These are phyloP conservation scores for Rhinolophus ferrumequinum DNA, from an alignment of 2,113 vertebrate species.

Conservation along the genomic window DNA sequence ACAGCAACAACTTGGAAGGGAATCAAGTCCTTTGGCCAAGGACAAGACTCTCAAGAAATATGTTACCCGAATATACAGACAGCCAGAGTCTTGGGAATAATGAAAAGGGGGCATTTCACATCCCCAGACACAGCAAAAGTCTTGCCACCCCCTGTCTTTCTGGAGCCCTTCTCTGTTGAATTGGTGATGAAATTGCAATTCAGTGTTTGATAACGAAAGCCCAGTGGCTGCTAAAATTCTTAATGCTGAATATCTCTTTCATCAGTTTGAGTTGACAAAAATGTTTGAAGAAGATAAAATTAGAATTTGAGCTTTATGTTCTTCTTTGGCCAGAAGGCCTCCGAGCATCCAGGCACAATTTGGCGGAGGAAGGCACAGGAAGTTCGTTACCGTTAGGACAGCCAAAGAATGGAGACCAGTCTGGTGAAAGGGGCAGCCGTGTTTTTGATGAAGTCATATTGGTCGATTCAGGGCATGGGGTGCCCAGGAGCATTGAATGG, in stretches of 20 bases:
- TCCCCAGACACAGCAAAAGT: neutral
- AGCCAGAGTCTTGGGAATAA: neutral
- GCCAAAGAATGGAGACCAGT: neutral
- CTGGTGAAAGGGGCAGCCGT: neutral
- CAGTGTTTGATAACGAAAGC: neutral
- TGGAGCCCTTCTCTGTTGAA: neutral
- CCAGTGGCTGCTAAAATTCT: neutral
- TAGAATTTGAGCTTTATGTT: neutral
- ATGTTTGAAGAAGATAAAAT: neutral
- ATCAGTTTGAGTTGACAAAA: neutral
- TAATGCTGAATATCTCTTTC: neutral
- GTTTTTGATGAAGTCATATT: too few species aligned
- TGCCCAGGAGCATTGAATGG: fast-evolving
- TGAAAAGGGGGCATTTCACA: neutral
- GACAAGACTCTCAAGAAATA: neutral
- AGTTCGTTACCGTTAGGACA: neutral
- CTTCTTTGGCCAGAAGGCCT: neutral
- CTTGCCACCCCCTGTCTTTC: neutral
- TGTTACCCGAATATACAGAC: neutral
- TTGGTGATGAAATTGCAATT: neutral
- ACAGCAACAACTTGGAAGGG: constrained; percentile 44
- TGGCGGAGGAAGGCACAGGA: fast-evolving
- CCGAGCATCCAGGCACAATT: neutral
- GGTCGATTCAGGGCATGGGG: fast-evolving
- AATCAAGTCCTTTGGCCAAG: neutral